These are phyloP conservation scores for Eurytemora carolleeae DNA, from an alignment of 1,140 invertebrate species.

Conservation along the genomic window DNA sequence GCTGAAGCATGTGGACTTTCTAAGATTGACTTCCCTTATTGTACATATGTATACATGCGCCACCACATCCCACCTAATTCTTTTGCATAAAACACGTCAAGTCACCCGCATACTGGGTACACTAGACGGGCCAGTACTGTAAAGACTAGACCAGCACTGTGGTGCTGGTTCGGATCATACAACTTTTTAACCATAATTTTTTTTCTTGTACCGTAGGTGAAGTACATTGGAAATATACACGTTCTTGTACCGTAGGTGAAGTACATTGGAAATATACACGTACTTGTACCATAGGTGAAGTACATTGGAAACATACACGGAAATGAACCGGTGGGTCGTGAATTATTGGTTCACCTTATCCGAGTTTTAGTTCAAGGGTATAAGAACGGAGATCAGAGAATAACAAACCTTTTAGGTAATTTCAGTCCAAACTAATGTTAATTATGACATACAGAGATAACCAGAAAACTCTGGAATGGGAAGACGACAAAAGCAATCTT, in stretches of 20 bases:
- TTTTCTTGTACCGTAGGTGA: background rate
- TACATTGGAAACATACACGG: constrained; percentile 28
- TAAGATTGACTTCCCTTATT: no score
- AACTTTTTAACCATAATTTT: no score
- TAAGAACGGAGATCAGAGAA: constrained; percentile 29
- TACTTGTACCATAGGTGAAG: constrained; percentile 16
- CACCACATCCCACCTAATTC: no score
- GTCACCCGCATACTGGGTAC: no score
- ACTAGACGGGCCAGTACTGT: background rate
- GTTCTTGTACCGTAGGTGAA: background rate
- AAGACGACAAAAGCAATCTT: background rate
- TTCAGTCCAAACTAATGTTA: no score
- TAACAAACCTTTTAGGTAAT: background rate
- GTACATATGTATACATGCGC: no score
- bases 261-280: background rate
- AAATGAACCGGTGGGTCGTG: constrained; percentile 68
- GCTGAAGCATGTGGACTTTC: no score
- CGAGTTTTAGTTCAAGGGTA: constrained; percentile 63
- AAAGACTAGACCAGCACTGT: background rate
- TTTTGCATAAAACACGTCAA: no score
- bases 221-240: background rate
- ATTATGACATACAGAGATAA: no score
- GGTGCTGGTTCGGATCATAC: no score
- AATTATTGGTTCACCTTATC: constrained; percentile 65
- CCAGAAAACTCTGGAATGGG: background rate